Percentiles rank a stretch among this genome's conserved stretches.
Evolutionary conservation across 1,140 invertebrate species (phyloP).

Genomic region (Drosophila busckii): DNA sequence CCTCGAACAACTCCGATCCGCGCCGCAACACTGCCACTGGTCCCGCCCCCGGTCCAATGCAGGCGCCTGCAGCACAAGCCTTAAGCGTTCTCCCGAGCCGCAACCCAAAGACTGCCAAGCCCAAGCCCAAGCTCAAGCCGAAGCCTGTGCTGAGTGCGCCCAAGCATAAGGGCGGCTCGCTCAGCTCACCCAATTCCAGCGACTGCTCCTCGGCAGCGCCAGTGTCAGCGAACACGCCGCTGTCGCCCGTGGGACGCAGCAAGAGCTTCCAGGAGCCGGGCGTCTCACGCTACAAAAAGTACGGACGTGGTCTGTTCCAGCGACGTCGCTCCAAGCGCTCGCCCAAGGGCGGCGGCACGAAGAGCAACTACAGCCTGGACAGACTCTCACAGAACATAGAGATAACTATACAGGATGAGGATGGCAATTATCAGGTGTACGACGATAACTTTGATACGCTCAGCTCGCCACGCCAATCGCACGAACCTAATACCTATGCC

Average conservation of each 20-base stretch:
- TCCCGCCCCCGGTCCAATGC: slow-evolving; percentile 16
- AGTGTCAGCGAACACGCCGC: slow-evolving; percentile 11
- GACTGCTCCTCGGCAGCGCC: slow-evolving; percentile 62
- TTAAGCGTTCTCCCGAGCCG: slow-evolving; percentile 47
- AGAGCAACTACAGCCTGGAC: slow-evolving; percentile 71
- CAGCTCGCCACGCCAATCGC: slow-evolving; percentile 8
- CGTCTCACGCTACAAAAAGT: slow-evolving; percentile 59
- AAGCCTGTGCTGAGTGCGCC: slow-evolving; percentile 65
- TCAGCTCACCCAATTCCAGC: slow-evolving; percentile 73
- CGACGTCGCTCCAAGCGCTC: slow-evolving; percentile 63
- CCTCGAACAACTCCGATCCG: slow-evolving; percentile 60
- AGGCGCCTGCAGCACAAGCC: slow-evolving; percentile 32
- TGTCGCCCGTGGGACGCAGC: slow-evolving; percentile 68
- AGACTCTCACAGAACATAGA: slow-evolving; percentile 73
- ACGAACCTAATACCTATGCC: slow-evolving; percentile 32
- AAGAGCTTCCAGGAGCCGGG: slow-evolving; percentile 76
- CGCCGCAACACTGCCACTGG: slow-evolving; percentile 32
- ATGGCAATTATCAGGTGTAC: slow-evolving; percentile 70
- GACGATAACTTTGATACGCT: slow-evolving; percentile 67
- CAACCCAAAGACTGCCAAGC: slow-evolving; percentile 66
- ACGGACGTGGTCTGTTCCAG: slow-evolving; percentile 63
- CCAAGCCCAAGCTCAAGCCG: slow-evolving; percentile 54
- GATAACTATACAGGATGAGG: slow-evolving; percentile 76
- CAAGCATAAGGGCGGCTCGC: slow-evolving; percentile 55
- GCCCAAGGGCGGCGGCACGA: slow-evolving; percentile 37